A percentile compares a stretch with the other conserved stretches of the same genome.
These are phyloP conservation scores for Trypoxylon attenuatum DNA, from an alignment of 2,888 invertebrate species.

Conservation along the genomic window DNA sequence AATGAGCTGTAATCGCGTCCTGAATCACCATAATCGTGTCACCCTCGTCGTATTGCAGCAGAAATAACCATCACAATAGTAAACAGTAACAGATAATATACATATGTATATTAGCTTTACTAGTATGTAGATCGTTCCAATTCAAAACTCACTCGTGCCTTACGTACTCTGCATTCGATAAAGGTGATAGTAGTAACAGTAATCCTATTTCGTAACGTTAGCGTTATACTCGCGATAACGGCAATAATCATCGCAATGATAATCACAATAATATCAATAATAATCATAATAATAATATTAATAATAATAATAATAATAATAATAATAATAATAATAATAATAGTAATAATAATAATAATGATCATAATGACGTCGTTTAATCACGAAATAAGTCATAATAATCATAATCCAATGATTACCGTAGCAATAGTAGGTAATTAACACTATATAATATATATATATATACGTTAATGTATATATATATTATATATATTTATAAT, in stretches of 20 bases:
- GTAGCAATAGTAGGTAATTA: slow-evolving; percentile 62
- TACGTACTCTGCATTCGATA: slow-evolving; percentile 7
- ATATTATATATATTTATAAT: slow-evolving; percentile 51
- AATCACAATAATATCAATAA: slow-evolving; percentile 32
- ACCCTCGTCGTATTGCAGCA: slow-evolving; percentile 37
- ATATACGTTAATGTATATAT: slow-evolving; percentile 37
- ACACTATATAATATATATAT: slow-evolving; percentile 61
- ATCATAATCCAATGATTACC: slow-evolving; percentile 53
- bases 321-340: slow-evolving; percentile 54
- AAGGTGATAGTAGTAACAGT: slow-evolving; percentile 15
- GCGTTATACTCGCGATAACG: slow-evolving; percentile 18
- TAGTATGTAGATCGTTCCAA: slow-evolving; percentile 16
- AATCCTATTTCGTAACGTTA: slow-evolving; percentile 4
- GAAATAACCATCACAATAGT: slow-evolving; percentile 34
- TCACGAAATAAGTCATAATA: slow-evolving; percentile 53
- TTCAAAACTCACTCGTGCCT: slow-evolving; percentile 5
- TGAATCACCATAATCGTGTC: slow-evolving; percentile 40
- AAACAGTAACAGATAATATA: slow-evolving; percentile 31
- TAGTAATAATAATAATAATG: slow-evolving; percentile 52
- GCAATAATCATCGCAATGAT: slow-evolving; percentile 15
- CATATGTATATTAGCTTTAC: slow-evolving; percentile 20
- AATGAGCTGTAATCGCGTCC: slow-evolving; percentile 26
- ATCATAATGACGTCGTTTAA: too few species aligned
- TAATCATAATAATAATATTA: slow-evolving; percentile 48
- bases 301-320: slow-evolving; percentile 50